Conservation (phyloP, 1,140 invertebrate species). For the Plodia interpunctella region DNA sequence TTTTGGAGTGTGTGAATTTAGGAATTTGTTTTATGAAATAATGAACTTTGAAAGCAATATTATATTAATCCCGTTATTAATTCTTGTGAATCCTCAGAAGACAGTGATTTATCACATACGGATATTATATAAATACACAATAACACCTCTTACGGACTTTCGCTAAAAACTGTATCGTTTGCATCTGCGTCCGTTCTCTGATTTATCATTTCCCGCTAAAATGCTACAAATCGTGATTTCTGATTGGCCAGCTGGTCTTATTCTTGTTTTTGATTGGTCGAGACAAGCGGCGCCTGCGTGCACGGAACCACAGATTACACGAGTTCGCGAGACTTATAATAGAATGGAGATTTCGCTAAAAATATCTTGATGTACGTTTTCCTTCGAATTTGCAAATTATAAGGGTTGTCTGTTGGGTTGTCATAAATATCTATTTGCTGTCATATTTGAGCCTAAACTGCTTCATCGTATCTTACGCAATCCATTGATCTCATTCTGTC, state of each 20-base stretch:
- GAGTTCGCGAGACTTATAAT: neutral
- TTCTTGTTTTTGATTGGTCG: neutral
- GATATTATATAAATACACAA: neutral
- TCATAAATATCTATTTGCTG: no score
- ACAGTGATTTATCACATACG: neutral
- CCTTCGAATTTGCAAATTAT: no score
- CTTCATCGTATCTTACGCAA: no score
- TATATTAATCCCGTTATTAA: no score
- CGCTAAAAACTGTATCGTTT: slow-evolving; percentile 12
- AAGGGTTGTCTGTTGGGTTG: no score
- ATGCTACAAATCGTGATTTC: neutral
- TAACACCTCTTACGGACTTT: neutral
- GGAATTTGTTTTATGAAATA: no score
- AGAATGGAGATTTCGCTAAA: neutral
- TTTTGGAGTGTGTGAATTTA: no score
- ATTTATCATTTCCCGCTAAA: slow-evolving; percentile 11
- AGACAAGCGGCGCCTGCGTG: neutral
- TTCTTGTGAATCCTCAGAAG: neutral
- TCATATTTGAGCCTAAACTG: no score
- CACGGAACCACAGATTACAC: slow-evolving; percentile 1
- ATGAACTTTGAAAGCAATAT: no score
- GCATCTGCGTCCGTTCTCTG: slow-evolving; percentile 11
- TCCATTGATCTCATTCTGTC: no score
- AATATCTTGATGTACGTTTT: no score
- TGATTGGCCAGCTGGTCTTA: neutral